phyloP scores from a whole-genome alignment of 37 sponge, comb jelly and placozoan genomes.

The Crambe crambe region DNA sequence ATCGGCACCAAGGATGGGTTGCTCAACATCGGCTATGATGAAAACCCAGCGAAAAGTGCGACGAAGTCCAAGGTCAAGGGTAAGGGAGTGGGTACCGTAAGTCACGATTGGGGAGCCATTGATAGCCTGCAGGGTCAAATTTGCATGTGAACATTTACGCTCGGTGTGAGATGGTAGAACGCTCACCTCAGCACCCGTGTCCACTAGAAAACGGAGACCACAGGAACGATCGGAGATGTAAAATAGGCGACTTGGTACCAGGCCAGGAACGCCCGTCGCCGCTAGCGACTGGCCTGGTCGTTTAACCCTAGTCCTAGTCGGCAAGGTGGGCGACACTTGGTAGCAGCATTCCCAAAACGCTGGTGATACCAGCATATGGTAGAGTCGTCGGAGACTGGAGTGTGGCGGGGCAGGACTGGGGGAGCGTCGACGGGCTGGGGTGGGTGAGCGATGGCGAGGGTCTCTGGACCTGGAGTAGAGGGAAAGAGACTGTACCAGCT shows the following conservation, averaged over 20 bases:
- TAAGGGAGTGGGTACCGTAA: constrained; percentile 39
- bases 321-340: no score
- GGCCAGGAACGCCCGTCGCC: constrained; percentile 59
- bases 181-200: constrained; percentile 51
- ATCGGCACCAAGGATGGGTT: constrained; percentile 56
- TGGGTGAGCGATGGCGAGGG: no score
- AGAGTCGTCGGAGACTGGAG: no score
- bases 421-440: no score
- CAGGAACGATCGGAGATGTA: constrained; percentile 11
- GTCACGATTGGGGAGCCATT: constrained; percentile 39
- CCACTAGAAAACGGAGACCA: constrained; percentile 16
- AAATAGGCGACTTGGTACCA: constrained; percentile 37
- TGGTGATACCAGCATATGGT: no score
- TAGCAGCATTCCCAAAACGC: no score
- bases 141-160: neutral
- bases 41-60: no score
- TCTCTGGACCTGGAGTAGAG: no score
- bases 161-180: constrained; percentile 20
- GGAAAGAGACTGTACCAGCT: no score
- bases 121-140: neutral
- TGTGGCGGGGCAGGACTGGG: no score
- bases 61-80: constrained; percentile 67
- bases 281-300: constrained; percentile 32
- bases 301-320: constrained; percentile 14
- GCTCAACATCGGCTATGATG: constrained; percentile 41